These are phyloP conservation scores for Pseudococcus jackbeardsleyi DNA, from an alignment of 2,888 invertebrate genomes.

Conservation along the genomic window DNA sequence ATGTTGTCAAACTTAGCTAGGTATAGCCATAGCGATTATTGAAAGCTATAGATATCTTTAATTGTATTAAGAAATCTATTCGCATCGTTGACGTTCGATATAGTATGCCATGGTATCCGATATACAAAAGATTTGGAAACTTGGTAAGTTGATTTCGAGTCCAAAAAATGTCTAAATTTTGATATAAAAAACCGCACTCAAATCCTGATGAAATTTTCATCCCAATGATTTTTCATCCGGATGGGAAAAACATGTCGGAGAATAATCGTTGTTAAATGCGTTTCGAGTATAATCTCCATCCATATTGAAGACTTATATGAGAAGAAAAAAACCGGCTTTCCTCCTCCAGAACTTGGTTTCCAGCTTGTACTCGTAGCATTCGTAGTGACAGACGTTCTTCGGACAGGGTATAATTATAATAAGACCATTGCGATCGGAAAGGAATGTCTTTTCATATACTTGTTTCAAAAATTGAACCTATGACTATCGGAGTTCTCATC, in stretches of 20 bases:
- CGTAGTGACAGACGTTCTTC: conserved; percentile 62
- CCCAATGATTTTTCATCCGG: background rate
- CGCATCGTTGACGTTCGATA: background rate
- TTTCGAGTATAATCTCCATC: background rate
- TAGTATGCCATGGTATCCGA: background rate
- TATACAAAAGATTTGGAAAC: background rate
- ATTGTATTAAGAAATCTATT: conserved; percentile 40
- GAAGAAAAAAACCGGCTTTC: conserved; percentile 53
- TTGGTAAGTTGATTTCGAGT: background rate
- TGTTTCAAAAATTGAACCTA: conserved; percentile 24
- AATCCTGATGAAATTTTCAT: background rate
- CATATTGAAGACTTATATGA: conserved; percentile 1
- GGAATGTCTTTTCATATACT: conserved; percentile 44
- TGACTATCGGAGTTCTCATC: conserved; percentile 1
- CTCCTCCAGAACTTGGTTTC: conserved; percentile 19
- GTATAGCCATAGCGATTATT: background rate
- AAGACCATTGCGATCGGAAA: conserved; percentile 44
- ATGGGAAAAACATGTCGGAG: background rate
- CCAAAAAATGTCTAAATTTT: background rate
- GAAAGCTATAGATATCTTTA: conserved; percentile 32
- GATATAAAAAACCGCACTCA: background rate
- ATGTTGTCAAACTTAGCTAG: conserved; percentile 39
- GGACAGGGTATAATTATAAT: conserved; percentile 63
- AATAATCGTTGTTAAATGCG: background rate
- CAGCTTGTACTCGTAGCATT: conserved; percentile 6